A percentile compares a stretch with the other conserved stretches of the same genome.
Evolutionary conservation across 2,888 invertebrate genomes (phyloP).

Genomic region (Drosophila helvetica): DNA sequence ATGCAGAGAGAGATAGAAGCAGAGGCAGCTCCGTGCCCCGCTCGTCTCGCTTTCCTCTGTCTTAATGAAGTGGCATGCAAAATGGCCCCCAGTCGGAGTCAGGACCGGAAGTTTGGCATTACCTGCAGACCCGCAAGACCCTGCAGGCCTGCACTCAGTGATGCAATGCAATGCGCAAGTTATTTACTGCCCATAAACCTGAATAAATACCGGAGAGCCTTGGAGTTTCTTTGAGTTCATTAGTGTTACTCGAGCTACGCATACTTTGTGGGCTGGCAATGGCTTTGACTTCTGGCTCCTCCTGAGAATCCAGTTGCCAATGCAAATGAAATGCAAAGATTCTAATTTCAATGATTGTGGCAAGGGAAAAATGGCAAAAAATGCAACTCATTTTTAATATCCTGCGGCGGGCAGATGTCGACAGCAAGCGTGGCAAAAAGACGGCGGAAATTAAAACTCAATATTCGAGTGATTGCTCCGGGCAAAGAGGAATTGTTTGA

Average conservation of each 20-base stretch:
- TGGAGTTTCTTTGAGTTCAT: constrained; percentile 59
- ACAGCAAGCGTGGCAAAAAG: constrained; percentile 54
- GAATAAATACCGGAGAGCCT: constrained; percentile 38
- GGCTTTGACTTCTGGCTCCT: neutral
- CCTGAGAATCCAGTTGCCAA: constrained; percentile 7
- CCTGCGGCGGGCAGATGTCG: constrained; percentile 70
- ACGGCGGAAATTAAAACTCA: constrained; percentile 77
- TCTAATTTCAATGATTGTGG: constrained; percentile 18
- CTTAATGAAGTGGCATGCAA: constrained; percentile 70
- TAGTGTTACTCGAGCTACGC: constrained; percentile 49
- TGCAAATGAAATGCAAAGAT: constrained; percentile 43
- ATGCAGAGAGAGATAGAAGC: neutral
- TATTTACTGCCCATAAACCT: constrained; percentile 65
- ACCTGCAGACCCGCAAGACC: constrained; percentile 54
- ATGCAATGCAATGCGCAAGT: constrained; percentile 41
- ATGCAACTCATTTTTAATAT: constrained; percentile 75
- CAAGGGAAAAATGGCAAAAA: constrained; percentile 31
- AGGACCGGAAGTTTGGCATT: constrained; percentile 63
- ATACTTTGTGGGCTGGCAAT: neutral
- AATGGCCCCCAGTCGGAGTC: constrained; percentile 11
- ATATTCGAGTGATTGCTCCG: constrained; percentile 73
- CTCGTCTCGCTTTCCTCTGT: constrained; percentile 6
- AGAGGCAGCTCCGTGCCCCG: neutral
- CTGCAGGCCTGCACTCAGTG: constrained; percentile 7
- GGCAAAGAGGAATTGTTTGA: constrained; percentile 41